These are phyloP conservation scores for Drosophila punjabiensis DNA, from an alignment of 1,140 invertebrate genomes.

Conservation along the genomic window DNA sequence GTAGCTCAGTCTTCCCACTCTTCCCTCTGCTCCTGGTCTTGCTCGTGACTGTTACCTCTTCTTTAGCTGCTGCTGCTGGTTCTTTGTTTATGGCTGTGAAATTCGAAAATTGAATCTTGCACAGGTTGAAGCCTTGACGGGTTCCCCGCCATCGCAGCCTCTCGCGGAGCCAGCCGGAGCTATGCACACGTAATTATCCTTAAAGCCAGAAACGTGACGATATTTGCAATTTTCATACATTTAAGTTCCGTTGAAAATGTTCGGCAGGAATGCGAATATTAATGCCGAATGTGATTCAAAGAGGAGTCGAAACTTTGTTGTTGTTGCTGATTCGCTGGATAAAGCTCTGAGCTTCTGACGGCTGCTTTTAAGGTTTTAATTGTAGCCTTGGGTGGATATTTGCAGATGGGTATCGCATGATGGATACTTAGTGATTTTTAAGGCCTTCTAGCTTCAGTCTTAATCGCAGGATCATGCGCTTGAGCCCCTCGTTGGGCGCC, in stretches of 20 bases:
- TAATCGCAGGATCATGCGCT: background rate
- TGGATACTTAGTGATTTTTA: background rate
- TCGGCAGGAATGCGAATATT: conserved; percentile 64
- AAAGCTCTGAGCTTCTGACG: conserved; percentile 3
- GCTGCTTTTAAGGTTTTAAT: conserved; percentile 33
- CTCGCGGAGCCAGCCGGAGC: conserved; percentile 26
- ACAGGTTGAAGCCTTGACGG: conserved; percentile 30
- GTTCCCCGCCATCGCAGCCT: conserved; percentile 3
- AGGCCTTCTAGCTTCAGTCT: background rate
- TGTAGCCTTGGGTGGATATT: conserved; percentile 4
- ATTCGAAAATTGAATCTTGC: conserved; percentile 63
- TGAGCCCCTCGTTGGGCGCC: background rate
- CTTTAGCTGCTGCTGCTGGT: conserved; percentile 22
- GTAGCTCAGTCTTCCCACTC: background rate
- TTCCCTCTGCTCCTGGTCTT: conserved; percentile 10
- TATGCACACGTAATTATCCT: conserved; percentile 73
- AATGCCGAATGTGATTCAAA: conserved; percentile 49
- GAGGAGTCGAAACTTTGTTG: conserved; percentile 21
- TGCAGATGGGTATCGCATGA: background rate
- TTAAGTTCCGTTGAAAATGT: conserved; percentile 54
- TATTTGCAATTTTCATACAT: conserved; percentile 68
- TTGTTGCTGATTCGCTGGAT: conserved; percentile 18
- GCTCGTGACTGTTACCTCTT: conserved; percentile 43
- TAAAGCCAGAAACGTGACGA: conserved; percentile 75
- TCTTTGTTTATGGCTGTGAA: conserved; percentile 64